Conservation (phyloP, 1,140 invertebrate species). For the Achatina immaculata region DNA sequence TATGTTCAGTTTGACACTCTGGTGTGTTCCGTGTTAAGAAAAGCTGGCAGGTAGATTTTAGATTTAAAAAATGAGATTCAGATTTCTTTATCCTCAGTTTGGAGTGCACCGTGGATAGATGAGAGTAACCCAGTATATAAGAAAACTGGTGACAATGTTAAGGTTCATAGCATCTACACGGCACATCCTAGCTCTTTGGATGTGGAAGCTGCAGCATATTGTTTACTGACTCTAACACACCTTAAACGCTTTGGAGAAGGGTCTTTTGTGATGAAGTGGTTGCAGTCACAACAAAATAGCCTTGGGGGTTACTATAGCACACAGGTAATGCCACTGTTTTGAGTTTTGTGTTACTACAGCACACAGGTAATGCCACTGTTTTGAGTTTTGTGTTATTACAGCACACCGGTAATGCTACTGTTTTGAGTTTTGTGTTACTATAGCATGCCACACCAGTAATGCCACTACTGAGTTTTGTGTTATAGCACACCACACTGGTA, state of each 20-base stretch:
- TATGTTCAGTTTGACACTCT: no score
- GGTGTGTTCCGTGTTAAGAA: no score
- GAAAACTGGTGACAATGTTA: no score
- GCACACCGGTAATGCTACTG: conserved; percentile 77
- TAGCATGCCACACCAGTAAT: conserved; percentile 78
- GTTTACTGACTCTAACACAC: conserved; percentile 75
- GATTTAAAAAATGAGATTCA: no score
- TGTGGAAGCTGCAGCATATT: conserved; percentile 88
- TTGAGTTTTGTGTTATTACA: conserved; percentile 86
- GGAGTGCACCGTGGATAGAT: background rate
- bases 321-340: no score
- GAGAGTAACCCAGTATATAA: background rate
- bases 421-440: no score
- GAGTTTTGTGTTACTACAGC: conserved; percentile 85
- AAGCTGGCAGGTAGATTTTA: no score
- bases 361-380: no score
- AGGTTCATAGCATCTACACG: background rate
- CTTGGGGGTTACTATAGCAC: conserved; percentile 86
- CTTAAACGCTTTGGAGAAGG: conserved; percentile 61
- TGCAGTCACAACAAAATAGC: conserved; percentile 82
- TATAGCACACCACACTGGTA: conserved; percentile 68
- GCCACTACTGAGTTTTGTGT: no score
- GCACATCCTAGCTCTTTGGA: conserved; percentile 75
- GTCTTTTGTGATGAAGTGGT: conserved; percentile 79
- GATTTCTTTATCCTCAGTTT: background rate